A percentile compares a stretch with the other conserved stretches of the same genome.
These are phyloP conservation scores for Lithophane leautieri DNA, from an alignment of 2,888 invertebrate species.

Conservation along the genomic window DNA sequence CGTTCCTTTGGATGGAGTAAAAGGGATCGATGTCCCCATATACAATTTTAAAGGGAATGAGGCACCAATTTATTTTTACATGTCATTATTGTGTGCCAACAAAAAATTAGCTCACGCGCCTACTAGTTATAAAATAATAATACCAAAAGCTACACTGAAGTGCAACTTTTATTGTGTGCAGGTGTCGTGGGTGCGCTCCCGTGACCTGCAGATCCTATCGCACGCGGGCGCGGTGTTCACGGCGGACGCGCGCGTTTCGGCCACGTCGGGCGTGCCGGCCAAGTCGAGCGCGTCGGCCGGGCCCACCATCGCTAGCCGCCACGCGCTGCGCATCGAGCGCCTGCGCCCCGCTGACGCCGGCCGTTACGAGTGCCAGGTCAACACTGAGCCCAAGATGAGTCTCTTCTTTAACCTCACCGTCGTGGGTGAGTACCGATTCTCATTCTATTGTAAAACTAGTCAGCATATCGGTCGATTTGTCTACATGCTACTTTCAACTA, in stretches of 20 bases:
- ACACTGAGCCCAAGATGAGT: slow-evolving; percentile 94
- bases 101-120: not conserved
- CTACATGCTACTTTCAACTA: not conserved
- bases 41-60: too few species aligned
- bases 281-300: slow-evolving; percentile 68
- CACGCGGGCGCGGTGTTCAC: slow-evolving; percentile 92
- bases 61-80: too few species aligned
- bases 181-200: slow-evolving; percentile 94
- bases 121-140: not conserved
- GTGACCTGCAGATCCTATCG: slow-evolving; percentile 93
- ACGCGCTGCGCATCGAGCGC: slow-evolving; percentile 91
- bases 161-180: slow-evolving; percentile 71
- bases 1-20: too few species aligned
- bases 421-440: slow-evolving; percentile 88
- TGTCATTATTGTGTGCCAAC: not conserved
- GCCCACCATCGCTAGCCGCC: slow-evolving; percentile 78
- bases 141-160: not conserved
- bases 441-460: not conserved
- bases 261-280: slow-evolving; percentile 81
- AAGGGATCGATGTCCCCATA: too few species aligned
- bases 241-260: slow-evolving; percentile 92
- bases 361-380: slow-evolving; percentile 94
- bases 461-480: not conserved
- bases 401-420: slow-evolving; percentile 92
- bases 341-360: slow-evolving; percentile 91